Conservation (phyloP, 2,113 vertebrate genomes). For the Rhadina sibilatrix region DNA sequence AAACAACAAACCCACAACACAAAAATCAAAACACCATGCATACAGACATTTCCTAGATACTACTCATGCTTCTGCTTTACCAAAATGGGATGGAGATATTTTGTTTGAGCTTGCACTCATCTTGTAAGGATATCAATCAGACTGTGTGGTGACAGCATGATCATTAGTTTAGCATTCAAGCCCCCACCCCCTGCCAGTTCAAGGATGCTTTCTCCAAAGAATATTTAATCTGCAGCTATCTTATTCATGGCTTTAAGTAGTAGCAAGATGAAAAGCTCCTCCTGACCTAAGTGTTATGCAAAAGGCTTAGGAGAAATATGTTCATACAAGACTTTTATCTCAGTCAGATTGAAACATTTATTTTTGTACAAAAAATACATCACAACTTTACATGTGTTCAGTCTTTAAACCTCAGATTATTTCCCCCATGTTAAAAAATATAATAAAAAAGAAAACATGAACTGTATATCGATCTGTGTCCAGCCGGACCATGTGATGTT, state of each 20-base stretch:
- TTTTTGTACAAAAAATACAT: not conserved
- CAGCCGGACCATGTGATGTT: not conserved
- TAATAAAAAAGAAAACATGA: not conserved
- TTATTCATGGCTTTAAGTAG: not conserved
- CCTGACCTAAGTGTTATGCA: not conserved
- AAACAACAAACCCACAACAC: no score
- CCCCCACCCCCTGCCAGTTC: not conserved
- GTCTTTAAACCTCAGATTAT: not conserved
- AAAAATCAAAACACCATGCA: no score
- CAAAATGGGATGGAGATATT: not conserved
- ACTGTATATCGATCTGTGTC: fast-evolving
- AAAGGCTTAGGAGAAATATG: not conserved
- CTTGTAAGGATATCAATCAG: not conserved
- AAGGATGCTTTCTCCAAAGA: not conserved
- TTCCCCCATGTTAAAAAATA: not conserved
- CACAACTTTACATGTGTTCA: not conserved
- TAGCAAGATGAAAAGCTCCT: not conserved
- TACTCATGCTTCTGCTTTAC: not conserved
- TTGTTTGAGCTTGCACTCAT: not conserved
- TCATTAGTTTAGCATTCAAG: not conserved
- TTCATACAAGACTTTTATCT: not conserved
- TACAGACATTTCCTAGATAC: not conserved
- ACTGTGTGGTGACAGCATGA: not conserved
- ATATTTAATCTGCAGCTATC: not conserved
- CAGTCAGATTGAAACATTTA: not conserved